These are phyloP conservation scores for Porites evermanni DNA, from an alignment of 92 coral and sea anemone genomes.

Conservation along the genomic window DNA sequence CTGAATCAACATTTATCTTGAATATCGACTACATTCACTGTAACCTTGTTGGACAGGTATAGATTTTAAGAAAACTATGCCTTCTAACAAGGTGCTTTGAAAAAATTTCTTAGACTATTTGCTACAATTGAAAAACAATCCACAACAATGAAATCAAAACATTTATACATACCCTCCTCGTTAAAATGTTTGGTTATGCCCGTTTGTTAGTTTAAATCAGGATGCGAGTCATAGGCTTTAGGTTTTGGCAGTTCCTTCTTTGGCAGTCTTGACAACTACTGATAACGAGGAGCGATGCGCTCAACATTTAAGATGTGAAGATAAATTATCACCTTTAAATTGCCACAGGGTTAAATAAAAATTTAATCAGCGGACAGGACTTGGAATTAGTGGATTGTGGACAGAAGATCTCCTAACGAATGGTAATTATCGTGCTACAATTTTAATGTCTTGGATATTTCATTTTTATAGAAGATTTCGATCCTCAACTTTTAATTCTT, in stretches of 20 bases:
- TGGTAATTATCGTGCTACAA: no score
- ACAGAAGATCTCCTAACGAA: no score
- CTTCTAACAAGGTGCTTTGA: background rate
- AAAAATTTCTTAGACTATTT: background rate
- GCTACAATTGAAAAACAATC: background rate
- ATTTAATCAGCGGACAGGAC: background rate
- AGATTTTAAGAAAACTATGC: background rate
- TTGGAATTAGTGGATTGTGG: background rate
- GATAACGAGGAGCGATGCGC: background rate
- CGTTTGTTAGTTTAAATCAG: background rate
- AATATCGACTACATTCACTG: no score
- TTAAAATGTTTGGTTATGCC: background rate
- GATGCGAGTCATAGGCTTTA: background rate
- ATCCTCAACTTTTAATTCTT: no score
- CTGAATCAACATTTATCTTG: background rate
- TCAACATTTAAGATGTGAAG: conserved; percentile 12
- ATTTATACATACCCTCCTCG: background rate
- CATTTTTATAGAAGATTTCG: no score
- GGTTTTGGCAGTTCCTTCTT: background rate
- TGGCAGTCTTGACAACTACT: background rate
- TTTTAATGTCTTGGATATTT: no score
- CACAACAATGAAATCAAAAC: no score
- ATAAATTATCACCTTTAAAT: conserved; percentile 21
- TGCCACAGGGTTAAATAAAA: no score
- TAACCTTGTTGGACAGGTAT: no score